Percentiles rank a stretch among this genome's conserved stretches.
Evolutionary conservation across 1,140 invertebrate genomes (phyloP).

Genomic region (Tyrophagus putrescentiae): DNA sequence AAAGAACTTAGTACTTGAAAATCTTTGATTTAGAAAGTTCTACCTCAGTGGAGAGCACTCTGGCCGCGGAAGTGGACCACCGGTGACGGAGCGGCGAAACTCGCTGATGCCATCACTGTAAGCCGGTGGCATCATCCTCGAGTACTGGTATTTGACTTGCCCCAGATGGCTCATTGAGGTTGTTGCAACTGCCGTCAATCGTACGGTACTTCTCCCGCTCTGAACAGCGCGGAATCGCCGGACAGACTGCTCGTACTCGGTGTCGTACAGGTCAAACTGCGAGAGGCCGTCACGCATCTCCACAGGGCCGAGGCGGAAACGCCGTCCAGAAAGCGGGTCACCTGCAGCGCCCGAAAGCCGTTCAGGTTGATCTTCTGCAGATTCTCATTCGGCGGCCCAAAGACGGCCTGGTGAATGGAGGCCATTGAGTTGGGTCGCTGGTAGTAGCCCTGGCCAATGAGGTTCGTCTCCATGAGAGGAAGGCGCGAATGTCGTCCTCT

Average conservation of each 20-base stretch:
- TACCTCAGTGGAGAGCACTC: slow-evolving; percentile 22
- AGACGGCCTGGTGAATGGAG: slow-evolving; percentile 18
- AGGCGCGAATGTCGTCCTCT: neutral
- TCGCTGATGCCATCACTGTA: slow-evolving; percentile 33
- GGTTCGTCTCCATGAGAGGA: neutral
- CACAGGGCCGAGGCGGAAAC: slow-evolving; percentile 7
- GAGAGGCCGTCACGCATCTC: slow-evolving; percentile 18
- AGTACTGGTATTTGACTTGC: slow-evolving; percentile 33
- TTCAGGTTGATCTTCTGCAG: neutral
- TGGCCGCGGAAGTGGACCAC: slow-evolving; percentile 24
- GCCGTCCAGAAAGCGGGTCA: neutral
- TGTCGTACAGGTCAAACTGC: slow-evolving; percentile 10
- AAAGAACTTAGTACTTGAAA: neutral
- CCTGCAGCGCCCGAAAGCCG: neutral
- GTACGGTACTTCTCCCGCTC: slow-evolving; percentile 38
- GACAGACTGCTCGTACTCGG: slow-evolving; percentile 8
- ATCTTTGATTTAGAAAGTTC: neutral
- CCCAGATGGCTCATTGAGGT: slow-evolving; percentile 42
- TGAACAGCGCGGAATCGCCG: neutral
- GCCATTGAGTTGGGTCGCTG: slow-evolving; percentile 20
- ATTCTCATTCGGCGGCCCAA: slow-evolving; percentile 15
- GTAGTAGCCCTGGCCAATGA: neutral
- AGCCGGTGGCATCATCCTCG: slow-evolving; percentile 31
- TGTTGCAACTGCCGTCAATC: slow-evolving; percentile 58
- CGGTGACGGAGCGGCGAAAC: slow-evolving; percentile 17